phyloP scores from a whole-genome alignment of 1,140 invertebrate genomes.

The Cryptotermes secundus region DNA sequence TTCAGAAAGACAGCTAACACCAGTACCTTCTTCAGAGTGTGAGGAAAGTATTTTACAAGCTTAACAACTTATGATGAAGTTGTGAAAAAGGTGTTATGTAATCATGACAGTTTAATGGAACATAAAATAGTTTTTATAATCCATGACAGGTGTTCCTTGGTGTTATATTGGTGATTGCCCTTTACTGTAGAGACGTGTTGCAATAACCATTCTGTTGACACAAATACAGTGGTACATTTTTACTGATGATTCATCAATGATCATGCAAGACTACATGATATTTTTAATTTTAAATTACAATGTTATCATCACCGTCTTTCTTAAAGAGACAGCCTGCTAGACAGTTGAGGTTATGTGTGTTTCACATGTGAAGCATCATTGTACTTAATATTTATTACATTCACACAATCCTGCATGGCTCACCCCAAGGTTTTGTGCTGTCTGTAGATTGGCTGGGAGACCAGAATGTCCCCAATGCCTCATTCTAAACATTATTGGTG shows the following conservation, averaged over 20 bases:
- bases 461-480: background rate
- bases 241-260: background rate
- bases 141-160: background rate
- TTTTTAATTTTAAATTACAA: background rate
- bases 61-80: background rate
- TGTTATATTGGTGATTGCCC: background rate
- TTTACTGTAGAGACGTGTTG: background rate
- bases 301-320: background rate
- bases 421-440: background rate
- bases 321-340: background rate
- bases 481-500: constrained; percentile 17
- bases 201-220: background rate
- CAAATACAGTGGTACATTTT: background rate
- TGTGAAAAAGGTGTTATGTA: background rate
- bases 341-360: constrained; percentile 1
- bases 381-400: constrained; percentile 18
- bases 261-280: background rate
- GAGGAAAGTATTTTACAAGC: background rate
- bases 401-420: background rate
- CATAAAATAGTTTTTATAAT: constrained; percentile 3
- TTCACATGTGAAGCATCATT: background rate
- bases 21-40: background rate
- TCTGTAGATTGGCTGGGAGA: background rate
- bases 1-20: background rate
- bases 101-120: background rate